Conservation (phyloP, 1,140 invertebrate genomes). For the Pseudomyrmex cubaensis region DNA sequence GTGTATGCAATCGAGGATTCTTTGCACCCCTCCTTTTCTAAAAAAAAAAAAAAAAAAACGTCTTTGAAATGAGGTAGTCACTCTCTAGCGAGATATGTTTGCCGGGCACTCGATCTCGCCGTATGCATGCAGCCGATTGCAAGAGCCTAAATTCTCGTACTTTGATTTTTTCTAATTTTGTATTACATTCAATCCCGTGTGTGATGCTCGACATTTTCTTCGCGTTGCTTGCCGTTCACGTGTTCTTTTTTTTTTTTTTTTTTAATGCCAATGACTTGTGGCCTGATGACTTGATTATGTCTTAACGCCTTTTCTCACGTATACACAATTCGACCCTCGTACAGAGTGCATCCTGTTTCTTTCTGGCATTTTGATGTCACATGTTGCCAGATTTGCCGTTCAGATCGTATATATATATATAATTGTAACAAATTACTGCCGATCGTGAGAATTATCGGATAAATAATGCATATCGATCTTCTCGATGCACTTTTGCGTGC, state of each 20-base stretch:
- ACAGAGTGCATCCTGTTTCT: conserved; percentile 59
- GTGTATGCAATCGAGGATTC: no score
- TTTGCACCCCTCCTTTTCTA: not conserved
- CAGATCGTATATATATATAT: no score
- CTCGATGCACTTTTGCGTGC: not conserved
- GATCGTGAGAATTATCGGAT: not conserved
- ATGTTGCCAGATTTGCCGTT: conserved; percentile 6
- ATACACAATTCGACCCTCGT: conserved; percentile 4
- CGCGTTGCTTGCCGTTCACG: conserved; percentile 1
- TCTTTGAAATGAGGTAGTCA: not conserved
- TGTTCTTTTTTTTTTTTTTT: not conserved
- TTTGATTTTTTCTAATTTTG: not conserved
- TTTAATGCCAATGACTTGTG: conserved; percentile 10
- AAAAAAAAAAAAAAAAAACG: not conserved
- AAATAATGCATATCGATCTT: not conserved
- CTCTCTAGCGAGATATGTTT: conserved; percentile 48
- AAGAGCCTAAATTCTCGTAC: conserved; percentile 36
- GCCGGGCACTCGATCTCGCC: conserved; percentile 57
- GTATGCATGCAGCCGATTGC: conserved; percentile 65
- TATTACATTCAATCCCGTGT: not conserved
- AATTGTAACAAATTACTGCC: not conserved
- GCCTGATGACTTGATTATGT: conserved; percentile 5
- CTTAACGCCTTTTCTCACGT: not conserved
- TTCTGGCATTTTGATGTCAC: conserved; percentile 18
- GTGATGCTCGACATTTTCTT: not conserved